Evolutionary conservation across 37 sponge, comb jelly and placozoan species (phyloP), one percentile per base, ranked within the genome.

Genomic region (Sycon ciliatum): DNA sequence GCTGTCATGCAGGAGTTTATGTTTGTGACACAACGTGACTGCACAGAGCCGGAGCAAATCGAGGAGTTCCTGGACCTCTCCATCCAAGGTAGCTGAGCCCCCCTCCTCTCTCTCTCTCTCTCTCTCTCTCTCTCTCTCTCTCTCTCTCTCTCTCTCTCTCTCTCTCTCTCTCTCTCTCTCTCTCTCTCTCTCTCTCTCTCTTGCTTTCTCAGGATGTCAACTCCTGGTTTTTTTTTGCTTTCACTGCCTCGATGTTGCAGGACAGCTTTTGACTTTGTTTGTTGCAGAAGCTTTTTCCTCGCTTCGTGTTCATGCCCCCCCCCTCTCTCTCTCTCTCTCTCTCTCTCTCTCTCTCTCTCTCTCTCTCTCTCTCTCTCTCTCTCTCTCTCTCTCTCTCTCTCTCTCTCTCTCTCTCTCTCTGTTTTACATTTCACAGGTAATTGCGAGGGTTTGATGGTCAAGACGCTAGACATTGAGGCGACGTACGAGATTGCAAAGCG

Each of bases 371-470:
- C 4, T 28, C 57, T 5, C 57, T 2, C 4, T 2, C 57, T 5
- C 57, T 28, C 57, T 2, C 57, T 28, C 2, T 2, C 57, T 28
- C 57, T 28, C 24, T 18, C 26, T 69, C 32, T 39, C 11, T 9
- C 36, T 69, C n/a, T 9, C 23, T 18, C 71, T 13, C 27, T 35
- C 20, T 18, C 5, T 7, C 30, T 24, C 20, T 4, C 24, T 69
- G 3, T 27, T 22, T 2, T 5, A 3, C 46, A 24, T n/a, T 38
- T 28, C 33, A 42, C 16, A 90, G 92, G 89, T 0, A 87, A 85
- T 64, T 96, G 98, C 81, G 98, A 96, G 74, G 98, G 98, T n/a
- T 62, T 96, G 53, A 96, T 96, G 98, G 87, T 96, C 38, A 96
- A 96, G 62, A 88, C 87, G 1, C 74, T 96, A 33, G 93, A 91